Evolutionary conservation across 2,113 vertebrate genomes (phyloP).

Genomic region (Crotalus viridis): DNA sequence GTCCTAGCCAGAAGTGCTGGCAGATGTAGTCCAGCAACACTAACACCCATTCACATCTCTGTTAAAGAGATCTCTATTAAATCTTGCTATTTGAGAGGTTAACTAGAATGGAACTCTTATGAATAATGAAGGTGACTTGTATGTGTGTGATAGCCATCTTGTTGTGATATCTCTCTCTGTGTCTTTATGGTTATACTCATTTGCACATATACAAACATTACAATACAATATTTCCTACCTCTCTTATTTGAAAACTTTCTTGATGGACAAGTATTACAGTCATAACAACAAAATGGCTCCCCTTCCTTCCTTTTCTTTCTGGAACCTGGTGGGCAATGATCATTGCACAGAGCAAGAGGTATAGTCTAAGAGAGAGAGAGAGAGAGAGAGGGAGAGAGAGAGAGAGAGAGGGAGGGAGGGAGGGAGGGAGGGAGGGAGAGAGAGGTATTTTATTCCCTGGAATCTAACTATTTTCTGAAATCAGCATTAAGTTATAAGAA

Average conservation of each 20-base stretch:
- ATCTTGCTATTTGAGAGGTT: background rate
- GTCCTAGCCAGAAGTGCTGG: background rate
- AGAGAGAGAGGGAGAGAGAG: too few relatives aligned
- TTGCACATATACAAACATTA: background rate
- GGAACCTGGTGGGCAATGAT: background rate
- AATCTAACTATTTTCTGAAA: background rate
- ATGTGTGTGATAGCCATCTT: background rate
- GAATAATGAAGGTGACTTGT: background rate
- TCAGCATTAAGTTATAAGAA: background rate
- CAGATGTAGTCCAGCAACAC: background rate
- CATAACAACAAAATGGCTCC: conserved; percentile 3
- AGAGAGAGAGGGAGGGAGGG: background rate
- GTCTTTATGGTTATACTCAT: background rate
- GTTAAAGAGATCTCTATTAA: background rate
- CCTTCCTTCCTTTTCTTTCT: background rate
- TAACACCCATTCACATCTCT: background rate
- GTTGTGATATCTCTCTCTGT: background rate
- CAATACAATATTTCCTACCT: background rate
- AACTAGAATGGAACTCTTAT: background rate
- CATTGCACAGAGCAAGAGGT: conserved; percentile 6
- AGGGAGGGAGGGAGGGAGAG: background rate
- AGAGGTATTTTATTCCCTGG: background rate
- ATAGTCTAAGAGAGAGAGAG: background rate
- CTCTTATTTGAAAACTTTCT: background rate
- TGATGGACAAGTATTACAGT: background rate